Conservation (phyloP, 2,888 invertebrate species). For the Thalpophila matura region DNA sequence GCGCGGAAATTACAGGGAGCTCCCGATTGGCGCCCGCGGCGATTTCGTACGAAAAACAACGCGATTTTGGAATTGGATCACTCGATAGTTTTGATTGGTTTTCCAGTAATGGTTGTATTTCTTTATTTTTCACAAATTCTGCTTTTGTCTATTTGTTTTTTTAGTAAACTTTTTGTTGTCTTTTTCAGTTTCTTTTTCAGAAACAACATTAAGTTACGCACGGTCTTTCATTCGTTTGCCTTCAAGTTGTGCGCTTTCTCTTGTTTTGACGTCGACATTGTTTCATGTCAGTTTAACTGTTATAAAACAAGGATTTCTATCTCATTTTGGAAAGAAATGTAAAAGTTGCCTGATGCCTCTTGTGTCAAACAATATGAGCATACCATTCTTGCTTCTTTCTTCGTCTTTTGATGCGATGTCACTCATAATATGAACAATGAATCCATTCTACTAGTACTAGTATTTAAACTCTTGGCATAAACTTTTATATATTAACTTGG, state of each 20-base stretch:
- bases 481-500: neutral
- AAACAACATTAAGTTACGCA: neutral
- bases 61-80: constrained; percentile 79
- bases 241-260: neutral
- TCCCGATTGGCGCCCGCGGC: constrained; percentile 70
- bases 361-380: neutral
- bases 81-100: constrained; percentile 85
- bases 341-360: neutral
- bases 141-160: constrained; percentile 39
- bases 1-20: constrained; percentile 77
- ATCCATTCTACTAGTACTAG: no score
- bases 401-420: neutral
- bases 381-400: neutral
- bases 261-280: neutral
- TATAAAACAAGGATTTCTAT: constrained; percentile 16
- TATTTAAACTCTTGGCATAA: neutral
- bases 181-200: neutral
- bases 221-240: constrained; percentile 6
- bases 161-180: constrained; percentile 19
- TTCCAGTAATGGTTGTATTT: constrained; percentile 71
- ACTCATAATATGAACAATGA: neutral
- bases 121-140: constrained; percentile 59
- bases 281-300: neutral
- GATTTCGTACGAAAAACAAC: constrained; percentile 74
- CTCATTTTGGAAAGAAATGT: neutral